Evolutionary conservation across 2,797 vertebrate genomes (phyloP), one percentile per base, ranked within the genome.

Genomic region (Crocidura indochinensis): DNA sequence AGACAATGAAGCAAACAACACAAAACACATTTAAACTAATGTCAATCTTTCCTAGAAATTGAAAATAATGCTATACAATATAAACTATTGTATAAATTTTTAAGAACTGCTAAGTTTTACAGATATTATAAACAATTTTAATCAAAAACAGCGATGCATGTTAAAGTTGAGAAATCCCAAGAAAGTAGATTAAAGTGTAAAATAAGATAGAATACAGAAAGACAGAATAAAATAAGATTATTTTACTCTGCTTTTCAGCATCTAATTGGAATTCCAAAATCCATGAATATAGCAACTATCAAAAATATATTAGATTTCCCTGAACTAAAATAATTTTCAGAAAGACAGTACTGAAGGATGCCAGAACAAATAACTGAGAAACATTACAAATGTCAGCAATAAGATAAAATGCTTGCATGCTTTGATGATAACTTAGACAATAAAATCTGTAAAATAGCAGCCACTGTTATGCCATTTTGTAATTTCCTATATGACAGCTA

Each of bases 311-410:
- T 85, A 44, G 12, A 31, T 79, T 93, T 90, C 19, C 62, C 47
- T 75, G 47, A 85, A 87, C 14, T 90, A 14, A 91, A 84, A 29
- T 71, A 62, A 62, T 87, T 15, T 93, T 22, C 51, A 74, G 77
- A 86, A 92, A 84, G 29, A 81, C 47, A 74, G 44, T 84, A 3
- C n/a, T 20, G 44, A 71, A 22, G 4, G 87, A 72, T 89, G 1
- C 14, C 44, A 38, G 84, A 17, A 84, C 86, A 4, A 49, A 56
- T 76, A 80, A 89, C 24, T 38, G 84, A 68, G 8, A 49, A 79
- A 69, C 11, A 80, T n/a, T 87, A 84, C 12, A 81, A 26, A 84
- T 84, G 38, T 87, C 47, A 85, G 19, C 11, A 47, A 78, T 8
- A 74, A 8, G 49, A 31, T 2, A 62, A 68, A 38, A 38, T 38